These are phyloP conservation scores for Gallirallus australis DNA, from an alignment of 2,797 vertebrate genomes.

Conservation along the genomic window DNA sequence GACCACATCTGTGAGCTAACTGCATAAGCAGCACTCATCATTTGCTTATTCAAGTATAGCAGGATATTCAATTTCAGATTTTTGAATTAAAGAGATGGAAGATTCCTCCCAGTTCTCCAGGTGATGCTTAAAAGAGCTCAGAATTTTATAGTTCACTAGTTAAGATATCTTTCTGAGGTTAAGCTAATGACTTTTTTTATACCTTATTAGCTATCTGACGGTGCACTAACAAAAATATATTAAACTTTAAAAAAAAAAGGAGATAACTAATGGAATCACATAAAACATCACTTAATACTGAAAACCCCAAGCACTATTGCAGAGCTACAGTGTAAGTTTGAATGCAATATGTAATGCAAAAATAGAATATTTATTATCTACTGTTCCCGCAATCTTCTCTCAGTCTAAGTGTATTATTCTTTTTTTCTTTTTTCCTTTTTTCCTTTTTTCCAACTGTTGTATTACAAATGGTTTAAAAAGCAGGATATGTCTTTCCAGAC, in stretches of 20 bases:
- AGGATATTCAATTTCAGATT: conserved; percentile 71
- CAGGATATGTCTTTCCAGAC: not conserved
- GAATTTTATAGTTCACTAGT: conserved; percentile 71
- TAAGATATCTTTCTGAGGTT: conserved; percentile 68
- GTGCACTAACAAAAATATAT: conserved; percentile 65
- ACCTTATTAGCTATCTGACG: conserved; percentile 70
- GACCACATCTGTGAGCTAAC: conserved; percentile 50
- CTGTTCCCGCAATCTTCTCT: not conserved
- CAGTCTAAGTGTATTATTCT: not conserved
- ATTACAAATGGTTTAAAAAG: not conserved
- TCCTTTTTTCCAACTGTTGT: not conserved
- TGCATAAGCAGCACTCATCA: conserved; percentile 63
- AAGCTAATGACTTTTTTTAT: conserved; percentile 72
- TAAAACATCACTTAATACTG: conserved; percentile 41
- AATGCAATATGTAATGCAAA: conserved; percentile 1
- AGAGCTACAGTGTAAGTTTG: not conserved
- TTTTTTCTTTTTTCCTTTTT: not conserved
- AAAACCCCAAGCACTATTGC: not conserved
- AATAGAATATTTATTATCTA: not conserved
- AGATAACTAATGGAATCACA: conserved; percentile 20
- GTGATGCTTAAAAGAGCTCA: conserved; percentile 61
- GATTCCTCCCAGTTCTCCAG: conserved; percentile 60
- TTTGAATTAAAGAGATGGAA: conserved; percentile 64
- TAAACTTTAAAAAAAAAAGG: conserved; percentile 4
- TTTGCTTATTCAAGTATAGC: conserved; percentile 73